A percentile compares a stretch with the other conserved stretches of the same genome.
These are phyloP conservation scores for Labrus mixtus DNA, from an alignment of 2,113 vertebrate species.

Conservation along the genomic window DNA sequence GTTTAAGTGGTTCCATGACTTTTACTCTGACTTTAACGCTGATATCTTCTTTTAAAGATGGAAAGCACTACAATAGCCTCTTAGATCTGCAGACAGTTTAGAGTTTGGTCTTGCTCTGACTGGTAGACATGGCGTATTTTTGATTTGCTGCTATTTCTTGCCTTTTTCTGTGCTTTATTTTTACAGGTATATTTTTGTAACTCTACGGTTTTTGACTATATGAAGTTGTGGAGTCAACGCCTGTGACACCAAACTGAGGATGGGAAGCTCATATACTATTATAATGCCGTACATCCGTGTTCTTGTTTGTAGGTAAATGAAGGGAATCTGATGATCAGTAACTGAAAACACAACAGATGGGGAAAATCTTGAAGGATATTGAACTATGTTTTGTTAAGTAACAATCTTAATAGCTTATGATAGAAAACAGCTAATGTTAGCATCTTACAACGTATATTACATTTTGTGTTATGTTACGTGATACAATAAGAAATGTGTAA, in stretches of 20 bases:
- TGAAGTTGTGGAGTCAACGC: constrained; percentile 1
- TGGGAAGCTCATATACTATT: neutral
- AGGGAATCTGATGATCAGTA: too few relatives aligned
- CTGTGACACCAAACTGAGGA: neutral
- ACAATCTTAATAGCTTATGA: too few relatives aligned
- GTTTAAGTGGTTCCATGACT: constrained; percentile 53
- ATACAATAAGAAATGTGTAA: neutral
- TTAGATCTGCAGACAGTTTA: constrained; percentile 11
- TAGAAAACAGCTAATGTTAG: neutral
- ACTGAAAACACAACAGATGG: too few relatives aligned
- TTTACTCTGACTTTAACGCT: constrained; percentile 34
- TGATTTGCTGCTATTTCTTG: constrained; percentile 9
- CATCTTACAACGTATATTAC: too few relatives aligned
- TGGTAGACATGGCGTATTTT: neutral
- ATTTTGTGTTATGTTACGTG: too few relatives aligned
- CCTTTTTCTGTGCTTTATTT: constrained; percentile 32
- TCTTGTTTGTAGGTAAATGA: neutral
- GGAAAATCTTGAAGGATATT: too few relatives aligned
- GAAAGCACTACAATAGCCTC: neutral
- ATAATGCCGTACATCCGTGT: neutral
- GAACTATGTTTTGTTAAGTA: too few relatives aligned
- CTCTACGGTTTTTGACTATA: neutral
- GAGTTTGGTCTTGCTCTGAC: neutral
- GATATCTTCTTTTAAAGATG: constrained; percentile 21
- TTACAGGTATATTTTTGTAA: constrained; percentile 16